Conservation (phyloP, 2,113 vertebrate genomes). For the Daphoenositta chrysoptera region DNA sequence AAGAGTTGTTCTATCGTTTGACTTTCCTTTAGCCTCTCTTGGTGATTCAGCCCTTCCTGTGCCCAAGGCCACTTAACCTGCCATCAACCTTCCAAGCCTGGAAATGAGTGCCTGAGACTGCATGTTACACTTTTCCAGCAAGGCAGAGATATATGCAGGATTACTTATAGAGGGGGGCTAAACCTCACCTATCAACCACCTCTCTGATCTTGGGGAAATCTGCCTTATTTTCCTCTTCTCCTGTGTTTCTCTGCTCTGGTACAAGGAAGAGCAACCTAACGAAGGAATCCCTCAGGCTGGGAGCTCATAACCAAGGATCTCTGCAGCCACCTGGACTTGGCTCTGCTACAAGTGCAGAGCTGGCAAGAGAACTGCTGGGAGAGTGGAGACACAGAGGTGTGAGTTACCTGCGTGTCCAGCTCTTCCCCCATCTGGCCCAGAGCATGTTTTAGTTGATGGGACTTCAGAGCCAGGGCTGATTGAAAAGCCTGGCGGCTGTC, state of each 20-base stretch:
- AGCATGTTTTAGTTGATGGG: rapidly evolving
- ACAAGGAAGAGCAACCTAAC: neutral
- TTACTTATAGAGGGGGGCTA: neutral
- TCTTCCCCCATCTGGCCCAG: neutral
- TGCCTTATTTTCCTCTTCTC: neutral
- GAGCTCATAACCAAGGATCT: neutral
- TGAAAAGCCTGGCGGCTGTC: neutral
- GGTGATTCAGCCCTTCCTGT: neutral
- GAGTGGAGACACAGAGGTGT: neutral
- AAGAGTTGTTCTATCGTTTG: rapidly evolving
- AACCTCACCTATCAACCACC: neutral
- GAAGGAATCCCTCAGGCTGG: neutral
- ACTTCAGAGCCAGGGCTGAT: neutral
- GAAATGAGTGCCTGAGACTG: neutral
- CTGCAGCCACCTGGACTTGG: neutral
- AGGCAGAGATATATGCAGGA: neutral
- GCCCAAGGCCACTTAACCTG: neutral
- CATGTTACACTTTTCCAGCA: neutral
- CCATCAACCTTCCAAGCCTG: too few relatives aligned
- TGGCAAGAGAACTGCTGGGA: neutral
- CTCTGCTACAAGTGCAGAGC: rapidly evolving
- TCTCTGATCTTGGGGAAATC: neutral
- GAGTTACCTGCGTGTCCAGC: neutral
- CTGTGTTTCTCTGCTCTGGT: neutral
- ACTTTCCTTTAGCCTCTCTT: neutral